Evolutionary conservation across 2,113 vertebrate species (phyloP), one percentile per base, ranked within the genome.

Genomic region (Zosterops hypoxanthus): DNA sequence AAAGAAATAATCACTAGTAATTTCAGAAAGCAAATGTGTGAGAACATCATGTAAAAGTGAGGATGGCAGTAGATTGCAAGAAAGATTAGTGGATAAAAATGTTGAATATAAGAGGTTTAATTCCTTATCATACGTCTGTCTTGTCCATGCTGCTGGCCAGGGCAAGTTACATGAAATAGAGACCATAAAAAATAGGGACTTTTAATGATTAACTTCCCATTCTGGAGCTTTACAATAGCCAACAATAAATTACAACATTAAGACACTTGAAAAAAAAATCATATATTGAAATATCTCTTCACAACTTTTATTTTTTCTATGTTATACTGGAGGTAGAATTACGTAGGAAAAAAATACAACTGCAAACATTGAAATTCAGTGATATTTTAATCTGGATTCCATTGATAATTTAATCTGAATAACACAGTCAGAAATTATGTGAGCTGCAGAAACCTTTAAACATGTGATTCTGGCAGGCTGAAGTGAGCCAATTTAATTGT

Each of bases 401-500:
- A 52, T 5, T 49, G 24, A 22, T 59, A 52, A 65, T 91, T 83
- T 73, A 56, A 77, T 81, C 20, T 81, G 19, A 22, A 41, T 71
- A 82, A 39, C 13, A 56, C 5, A 36, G 24, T 49, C 21, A 82
- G 44, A 84, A 68, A 41, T 15, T 39, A 41, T 26, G 23, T 33
- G 41, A 82, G 23, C 12, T 69, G 26, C 63, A 79, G 21, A 81
- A 79, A n/a, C 47, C 4, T 31, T 79, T 83, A 69, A 71, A 79
- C 53, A 65, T 82, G 24, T 17, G 85, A 71, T 96, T 92, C 59
- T 77, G 66, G 72, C 39, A 73, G 46, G 5, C 57, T 68, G 81
- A 96, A 94, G 49, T 91, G 82, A 90, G 49, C 12, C 72, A 92
- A 63, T 5, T 90, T 36, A 73, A 60, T 94, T 91, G 59, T 55